Conservation (phyloP, 37 sponge, comb jelly and placozoan species). For the Amphimedon queenslandica region DNA sequence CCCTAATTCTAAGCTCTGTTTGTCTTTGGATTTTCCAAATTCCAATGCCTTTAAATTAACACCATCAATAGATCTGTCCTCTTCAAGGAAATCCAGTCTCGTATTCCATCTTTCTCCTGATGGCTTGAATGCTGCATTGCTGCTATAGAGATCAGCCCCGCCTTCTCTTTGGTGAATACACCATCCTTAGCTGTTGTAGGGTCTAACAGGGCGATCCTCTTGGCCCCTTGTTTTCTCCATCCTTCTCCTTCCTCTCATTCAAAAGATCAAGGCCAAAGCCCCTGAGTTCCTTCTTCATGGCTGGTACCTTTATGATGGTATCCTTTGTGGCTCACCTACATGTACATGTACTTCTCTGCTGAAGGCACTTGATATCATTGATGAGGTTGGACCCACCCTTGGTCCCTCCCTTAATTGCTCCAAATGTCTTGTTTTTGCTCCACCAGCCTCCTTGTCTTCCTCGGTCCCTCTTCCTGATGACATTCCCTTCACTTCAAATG, state of each 20-base stretch:
- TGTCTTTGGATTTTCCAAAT: neutral
- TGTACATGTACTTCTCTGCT: too few relatives aligned
- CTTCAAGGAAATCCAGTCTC: neutral
- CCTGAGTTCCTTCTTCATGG: slow-evolving; percentile 7
- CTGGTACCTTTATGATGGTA: slow-evolving; percentile 21
- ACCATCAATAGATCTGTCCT: slow-evolving; percentile 1
- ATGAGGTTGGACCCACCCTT: too few relatives aligned
- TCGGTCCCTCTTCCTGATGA: too few relatives aligned
- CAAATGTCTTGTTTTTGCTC: too few relatives aligned
- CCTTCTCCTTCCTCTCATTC: slow-evolving; percentile 1
- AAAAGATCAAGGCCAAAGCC: slow-evolving; percentile 9
- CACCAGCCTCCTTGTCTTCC: too few relatives aligned
- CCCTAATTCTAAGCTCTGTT: too few relatives aligned
- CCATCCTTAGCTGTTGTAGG: too few relatives aligned
- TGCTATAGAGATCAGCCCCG: slow-evolving; percentile 3
- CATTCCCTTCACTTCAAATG: too few relatives aligned
- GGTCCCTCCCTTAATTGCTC: too few relatives aligned
- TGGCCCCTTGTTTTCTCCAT: neutral
- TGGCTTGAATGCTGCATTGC: slow-evolving; percentile 15
- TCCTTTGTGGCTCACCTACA: slow-evolving; percentile 11
- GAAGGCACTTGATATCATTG: too few relatives aligned
- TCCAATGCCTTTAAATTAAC: slow-evolving; percentile 14
- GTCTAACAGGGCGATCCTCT: too few relatives aligned
- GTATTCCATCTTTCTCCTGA: slow-evolving; percentile 4
- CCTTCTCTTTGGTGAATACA: neutral